Percentiles rank a stretch among this genome's conserved stretches.
phyloP scores from a whole-genome alignment of 1,140 invertebrate genomes.

The Tachypleus tridentatus region DNA sequence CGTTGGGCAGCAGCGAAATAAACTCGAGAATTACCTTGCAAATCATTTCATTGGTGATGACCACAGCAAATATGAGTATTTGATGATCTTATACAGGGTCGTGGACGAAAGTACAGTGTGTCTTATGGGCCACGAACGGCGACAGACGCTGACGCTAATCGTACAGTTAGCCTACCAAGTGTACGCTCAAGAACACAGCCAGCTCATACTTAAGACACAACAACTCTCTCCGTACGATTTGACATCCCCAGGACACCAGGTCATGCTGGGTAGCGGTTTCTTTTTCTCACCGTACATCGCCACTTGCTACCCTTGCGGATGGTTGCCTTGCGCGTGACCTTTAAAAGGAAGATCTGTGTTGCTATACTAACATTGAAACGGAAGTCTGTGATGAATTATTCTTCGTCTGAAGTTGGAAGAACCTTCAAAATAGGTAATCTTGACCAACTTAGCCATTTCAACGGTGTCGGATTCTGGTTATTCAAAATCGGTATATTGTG shows the following conservation, averaged over 20 bases:
- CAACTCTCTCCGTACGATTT: conserved; percentile 13
- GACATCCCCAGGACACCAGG: conserved; percentile 13
- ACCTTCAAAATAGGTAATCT: too few species aligned
- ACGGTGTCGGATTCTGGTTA: too few species aligned
- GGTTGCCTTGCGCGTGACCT: conserved; percentile 48
- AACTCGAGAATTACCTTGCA: conserved; percentile 86
- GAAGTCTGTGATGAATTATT: too few species aligned
- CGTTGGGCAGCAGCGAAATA: conserved; percentile 76
- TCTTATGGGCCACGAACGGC: conserved; percentile 94
- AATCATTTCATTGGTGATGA: conserved; percentile 93
- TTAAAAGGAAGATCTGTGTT: too few species aligned
- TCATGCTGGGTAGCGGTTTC: conserved; percentile 44
- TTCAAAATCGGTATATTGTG: too few species aligned
- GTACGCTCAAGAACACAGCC: conserved; percentile 33
- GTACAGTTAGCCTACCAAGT: conserved; percentile 79
- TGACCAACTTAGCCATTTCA: too few species aligned
- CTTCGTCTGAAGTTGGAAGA: too few species aligned
- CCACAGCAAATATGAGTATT: conserved; percentile 88
- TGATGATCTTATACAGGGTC: conserved; percentile 82
- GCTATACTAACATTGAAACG: too few species aligned
- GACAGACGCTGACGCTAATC: conserved; percentile 85
- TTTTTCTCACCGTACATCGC: conserved; percentile 61
- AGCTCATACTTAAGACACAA: conserved; percentile 16
- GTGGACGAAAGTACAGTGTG: conserved; percentile 96
- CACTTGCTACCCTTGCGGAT: conserved; percentile 54